Percentiles rank a stretch among this genome's conserved stretches.
Conservation (phyloP, 2,888 invertebrate species). For the Acanthosepion pharaonis region DNA sequence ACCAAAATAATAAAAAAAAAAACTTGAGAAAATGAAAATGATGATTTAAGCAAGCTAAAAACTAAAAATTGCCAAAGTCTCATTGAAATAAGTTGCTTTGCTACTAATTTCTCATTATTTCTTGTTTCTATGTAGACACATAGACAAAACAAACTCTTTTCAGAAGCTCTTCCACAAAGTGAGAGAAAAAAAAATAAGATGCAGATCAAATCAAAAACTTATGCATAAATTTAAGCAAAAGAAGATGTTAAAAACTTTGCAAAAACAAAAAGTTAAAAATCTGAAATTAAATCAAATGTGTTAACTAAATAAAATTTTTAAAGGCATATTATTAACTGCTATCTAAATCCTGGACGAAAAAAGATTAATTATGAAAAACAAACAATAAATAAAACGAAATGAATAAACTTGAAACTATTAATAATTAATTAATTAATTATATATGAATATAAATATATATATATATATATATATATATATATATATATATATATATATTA, state of each 20-base stretch:
- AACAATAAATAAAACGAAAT: background rate
- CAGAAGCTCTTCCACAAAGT: background rate
- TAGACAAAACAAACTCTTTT: background rate
- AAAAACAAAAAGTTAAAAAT: background rate
- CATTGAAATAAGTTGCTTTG: background rate
- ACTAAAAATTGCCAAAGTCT: background rate
- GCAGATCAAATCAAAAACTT: background rate
- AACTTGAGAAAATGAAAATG: background rate
- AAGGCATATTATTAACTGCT: background rate
- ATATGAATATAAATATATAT: background rate
- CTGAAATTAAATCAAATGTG: slow-evolving; percentile 18
- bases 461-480: slow-evolving; percentile 33
- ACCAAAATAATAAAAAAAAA: background rate
- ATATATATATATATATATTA: slow-evolving; percentile 14
- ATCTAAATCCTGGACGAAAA: background rate
- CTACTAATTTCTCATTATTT: background rate
- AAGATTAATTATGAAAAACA: background rate
- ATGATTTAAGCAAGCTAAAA: background rate
- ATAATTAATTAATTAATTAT: background rate
- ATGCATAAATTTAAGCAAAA: background rate
- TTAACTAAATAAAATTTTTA: background rate
- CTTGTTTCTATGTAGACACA: background rate
- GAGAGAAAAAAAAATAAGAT: background rate
- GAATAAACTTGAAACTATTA: slow-evolving; percentile 1
- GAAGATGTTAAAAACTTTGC: background rate